A percentile compares a stretch with the other conserved stretches of the same genome.
Evolutionary conservation across 2,113 vertebrate genomes (phyloP).

Genomic region (Pleuronectes platessa): DNA sequence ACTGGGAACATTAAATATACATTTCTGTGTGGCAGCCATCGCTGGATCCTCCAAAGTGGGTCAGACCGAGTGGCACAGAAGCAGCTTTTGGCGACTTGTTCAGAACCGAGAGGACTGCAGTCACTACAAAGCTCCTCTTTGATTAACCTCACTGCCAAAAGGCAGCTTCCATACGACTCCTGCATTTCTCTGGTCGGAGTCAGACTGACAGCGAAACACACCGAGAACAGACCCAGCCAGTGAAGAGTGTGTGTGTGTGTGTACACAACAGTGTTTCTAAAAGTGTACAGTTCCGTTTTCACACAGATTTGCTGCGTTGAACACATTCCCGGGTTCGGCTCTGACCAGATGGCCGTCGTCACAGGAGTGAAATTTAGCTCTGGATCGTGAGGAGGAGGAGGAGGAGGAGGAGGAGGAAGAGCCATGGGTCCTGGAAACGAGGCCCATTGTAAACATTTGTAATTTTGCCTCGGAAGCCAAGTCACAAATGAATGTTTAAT

Average conservation of each 20-base stretch:
- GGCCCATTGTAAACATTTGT: constrained; percentile 56
- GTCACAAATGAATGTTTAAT: constrained; percentile 59
- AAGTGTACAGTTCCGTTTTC: constrained; percentile 25
- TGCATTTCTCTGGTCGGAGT: constrained; percentile 22
- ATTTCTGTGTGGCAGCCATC: constrained; percentile 77
- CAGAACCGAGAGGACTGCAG: constrained; percentile 46
- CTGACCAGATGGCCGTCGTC: constrained; percentile 74
- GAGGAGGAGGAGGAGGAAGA: constrained; percentile 42
- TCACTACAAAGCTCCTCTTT: constrained; percentile 61
- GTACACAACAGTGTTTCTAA: not conserved
- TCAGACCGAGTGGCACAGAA: constrained; percentile 59
- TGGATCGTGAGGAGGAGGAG: constrained; percentile 40
- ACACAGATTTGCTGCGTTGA: constrained; percentile 35
- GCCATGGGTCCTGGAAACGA: constrained; percentile 43
- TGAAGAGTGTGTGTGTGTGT: constrained; percentile 3
- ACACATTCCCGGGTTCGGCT: constrained; percentile 27
- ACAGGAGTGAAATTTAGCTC: constrained; percentile 60
- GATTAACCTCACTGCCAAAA: constrained; percentile 65
- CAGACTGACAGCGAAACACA: constrained; percentile 12
- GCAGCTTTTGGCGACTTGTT: constrained; percentile 67
- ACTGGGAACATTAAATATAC: constrained; percentile 80
- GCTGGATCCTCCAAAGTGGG: constrained; percentile 52
- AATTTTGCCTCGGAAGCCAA: constrained; percentile 39
- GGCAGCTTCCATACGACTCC: constrained; percentile 30
- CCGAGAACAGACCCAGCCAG: constrained; percentile 19